Percentiles rank a stretch among this genome's conserved stretches.
Evolutionary conservation across 2,797 vertebrate species (phyloP).

Genomic region (Amphiprion clarkii): DNA sequence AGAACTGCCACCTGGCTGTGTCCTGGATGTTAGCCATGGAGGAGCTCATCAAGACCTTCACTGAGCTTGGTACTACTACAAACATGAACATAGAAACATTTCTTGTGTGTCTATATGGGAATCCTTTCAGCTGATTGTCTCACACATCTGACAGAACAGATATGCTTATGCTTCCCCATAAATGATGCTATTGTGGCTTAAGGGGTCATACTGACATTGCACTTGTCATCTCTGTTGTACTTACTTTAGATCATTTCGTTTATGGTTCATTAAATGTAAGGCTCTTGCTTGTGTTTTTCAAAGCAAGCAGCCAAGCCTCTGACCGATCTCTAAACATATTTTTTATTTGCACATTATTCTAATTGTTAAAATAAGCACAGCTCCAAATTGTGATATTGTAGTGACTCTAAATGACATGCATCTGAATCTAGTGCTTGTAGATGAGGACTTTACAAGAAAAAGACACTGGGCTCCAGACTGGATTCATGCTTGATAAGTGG

Average conservation of each 20-base stretch:
- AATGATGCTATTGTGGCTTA: neutral
- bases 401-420: too few species aligned
- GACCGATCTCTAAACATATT: neutral
- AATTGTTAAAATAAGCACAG: neutral
- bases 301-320: neutral
- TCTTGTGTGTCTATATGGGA: too few species aligned
- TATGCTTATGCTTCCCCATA: neutral
- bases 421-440: too few species aligned
- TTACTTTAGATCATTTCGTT: too few species aligned
- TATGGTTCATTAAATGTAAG: neutral
- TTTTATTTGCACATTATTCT: neutral
- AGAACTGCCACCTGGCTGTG: conserved; percentile 90
- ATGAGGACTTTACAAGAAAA: too few species aligned
- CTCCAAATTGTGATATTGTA: neutral
- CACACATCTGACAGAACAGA: neutral
- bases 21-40: conserved; percentile 92
- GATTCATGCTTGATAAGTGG: too few species aligned
- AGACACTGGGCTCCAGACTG: too few species aligned
- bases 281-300: neutral
- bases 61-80: conserved; percentile 77
- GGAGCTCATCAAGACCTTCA: conserved; percentile 90
- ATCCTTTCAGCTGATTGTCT: too few species aligned
- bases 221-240: neutral
- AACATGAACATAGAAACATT: neutral
- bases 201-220: neutral